phyloP scores from a whole-genome alignment of 2,888 invertebrate species.

The Dorcus hopei region DNA sequence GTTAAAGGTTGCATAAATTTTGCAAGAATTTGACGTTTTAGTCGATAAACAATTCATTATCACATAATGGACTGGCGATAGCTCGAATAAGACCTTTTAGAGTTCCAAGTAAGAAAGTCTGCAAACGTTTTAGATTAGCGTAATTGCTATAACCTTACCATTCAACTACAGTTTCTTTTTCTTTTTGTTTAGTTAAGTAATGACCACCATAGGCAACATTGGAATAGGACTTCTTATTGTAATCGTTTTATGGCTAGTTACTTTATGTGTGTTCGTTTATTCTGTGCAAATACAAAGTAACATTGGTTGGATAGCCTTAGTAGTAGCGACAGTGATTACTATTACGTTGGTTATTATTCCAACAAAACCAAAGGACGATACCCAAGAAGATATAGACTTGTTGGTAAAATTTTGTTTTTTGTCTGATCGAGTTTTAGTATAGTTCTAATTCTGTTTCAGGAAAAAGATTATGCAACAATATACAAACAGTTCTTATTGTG shows the following conservation, averaged over 20 bases:
- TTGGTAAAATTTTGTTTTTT: background rate
- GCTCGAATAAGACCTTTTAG: too few species aligned
- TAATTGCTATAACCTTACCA: too few species aligned
- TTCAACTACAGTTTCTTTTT: background rate
- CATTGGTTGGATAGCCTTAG: conserved; percentile 60
- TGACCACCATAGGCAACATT: conserved; percentile 47
- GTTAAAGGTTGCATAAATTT: too few species aligned
- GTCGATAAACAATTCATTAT: too few species aligned
- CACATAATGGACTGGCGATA: too few species aligned
- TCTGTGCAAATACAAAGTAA: conserved; percentile 64
- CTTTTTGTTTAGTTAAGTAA: conserved; percentile 12
- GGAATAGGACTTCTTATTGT: conserved; percentile 67
- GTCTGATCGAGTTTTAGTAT: background rate
- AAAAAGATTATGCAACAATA: conserved; percentile 54
- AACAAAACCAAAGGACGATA: conserved; percentile 35
- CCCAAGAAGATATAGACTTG: background rate
- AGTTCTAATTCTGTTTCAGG: conserved; percentile 45
- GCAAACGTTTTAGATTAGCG: too few species aligned
- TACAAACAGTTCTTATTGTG: conserved; percentile 52
- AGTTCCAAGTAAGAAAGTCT: too few species aligned
- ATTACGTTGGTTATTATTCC: conserved; percentile 61
- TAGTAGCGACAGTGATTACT: conserved; percentile 56
- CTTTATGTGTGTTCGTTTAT: conserved; percentile 61
- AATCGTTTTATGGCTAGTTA: conserved; percentile 61
- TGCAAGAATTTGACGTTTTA: too few species aligned